Conservation (phyloP, 2,113 vertebrate species). For the Gnathonemus echidnorhynchus region DNA sequence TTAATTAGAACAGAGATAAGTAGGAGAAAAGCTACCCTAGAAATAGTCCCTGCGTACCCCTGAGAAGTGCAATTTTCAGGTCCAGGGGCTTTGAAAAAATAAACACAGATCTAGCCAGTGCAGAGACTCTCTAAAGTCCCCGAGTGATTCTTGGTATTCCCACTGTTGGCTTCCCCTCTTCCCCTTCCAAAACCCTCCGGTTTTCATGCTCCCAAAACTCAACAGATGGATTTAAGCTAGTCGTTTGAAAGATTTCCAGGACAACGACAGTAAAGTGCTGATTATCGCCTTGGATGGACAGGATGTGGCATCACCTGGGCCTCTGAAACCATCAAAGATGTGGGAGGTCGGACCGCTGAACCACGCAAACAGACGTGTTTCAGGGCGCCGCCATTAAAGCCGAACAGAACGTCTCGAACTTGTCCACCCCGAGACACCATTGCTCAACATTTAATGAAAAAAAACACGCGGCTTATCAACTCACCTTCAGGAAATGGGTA, state of each 20-base stretch:
- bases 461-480: not conserved
- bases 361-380: not conserved
- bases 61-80: not conserved
- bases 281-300: not conserved
- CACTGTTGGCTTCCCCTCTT: not conserved
- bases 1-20: not conserved
- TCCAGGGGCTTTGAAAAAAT: not conserved
- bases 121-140: not conserved
- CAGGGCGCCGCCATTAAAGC: not conserved
- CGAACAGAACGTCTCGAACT: not conserved
- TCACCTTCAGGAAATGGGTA: not conserved
- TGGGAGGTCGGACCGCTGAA: not conserved
- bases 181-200: not conserved
- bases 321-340: not conserved
- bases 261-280: not conserved
- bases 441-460: not conserved
- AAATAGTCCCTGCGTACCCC: not conserved
- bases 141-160: not conserved
- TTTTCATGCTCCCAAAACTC: not conserved
- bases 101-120: not conserved
- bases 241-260: not conserved
- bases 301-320: not conserved
- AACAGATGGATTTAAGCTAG: not conserved
- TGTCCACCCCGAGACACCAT: not conserved
- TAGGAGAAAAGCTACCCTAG: not conserved